Base-by-base conservation (phyloP, 2,113 vertebrate species). In the Vireo altiloquus region DNA sequence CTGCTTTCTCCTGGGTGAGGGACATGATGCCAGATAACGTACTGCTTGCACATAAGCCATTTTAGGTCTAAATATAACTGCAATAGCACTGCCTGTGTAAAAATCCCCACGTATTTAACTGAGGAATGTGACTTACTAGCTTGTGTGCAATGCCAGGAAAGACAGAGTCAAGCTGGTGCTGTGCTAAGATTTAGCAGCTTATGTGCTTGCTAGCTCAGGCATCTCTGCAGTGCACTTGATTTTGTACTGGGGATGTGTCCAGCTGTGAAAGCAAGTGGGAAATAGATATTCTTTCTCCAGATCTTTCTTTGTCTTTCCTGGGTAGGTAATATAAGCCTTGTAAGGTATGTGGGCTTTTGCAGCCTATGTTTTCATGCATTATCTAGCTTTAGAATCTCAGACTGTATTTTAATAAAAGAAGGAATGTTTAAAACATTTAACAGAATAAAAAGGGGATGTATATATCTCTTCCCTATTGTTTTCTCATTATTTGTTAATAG, bases 181-280 rank as follows among this genome's bases (percentile, higher is more conserved):
- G 53, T 82, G 39, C 70, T 90, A 71, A 80, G 84, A 71, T 89
- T 94, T 95, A 93, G 87, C 77, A 89, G 90, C 60, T 96, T 95
- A 87, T 60, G 40, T 89, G 57, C 52, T 89, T 95, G 35, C 78
- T 89, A 89, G 84, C 65, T 79, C 81, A 91, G 65, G 35, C 61
- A 91, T 64, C 78, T 94, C 77, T 79, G 33, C 61, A 82, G 81
- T 57, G 65, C 65, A 56, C 66, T 95, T 85, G 65, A 87, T 94
- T 96, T 92, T 13, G 2, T 84, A n/a, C 7, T 79, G 78, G 31
- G 74, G 69, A 89, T 85, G 47, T 89, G 44, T 61, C 69, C 92
- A 96, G 87, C 93, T 96, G 92, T 91, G 74, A 95, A 96, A 95
- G 93, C 83, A 95, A 68, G 59, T 21, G 59, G 70, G 60, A 54